Percentiles rank a stretch among this genome's conserved stretches.
These are phyloP conservation scores for Noturus placidus DNA, from an alignment of 2,113 vertebrate genomes.

Conservation along the genomic window DNA sequence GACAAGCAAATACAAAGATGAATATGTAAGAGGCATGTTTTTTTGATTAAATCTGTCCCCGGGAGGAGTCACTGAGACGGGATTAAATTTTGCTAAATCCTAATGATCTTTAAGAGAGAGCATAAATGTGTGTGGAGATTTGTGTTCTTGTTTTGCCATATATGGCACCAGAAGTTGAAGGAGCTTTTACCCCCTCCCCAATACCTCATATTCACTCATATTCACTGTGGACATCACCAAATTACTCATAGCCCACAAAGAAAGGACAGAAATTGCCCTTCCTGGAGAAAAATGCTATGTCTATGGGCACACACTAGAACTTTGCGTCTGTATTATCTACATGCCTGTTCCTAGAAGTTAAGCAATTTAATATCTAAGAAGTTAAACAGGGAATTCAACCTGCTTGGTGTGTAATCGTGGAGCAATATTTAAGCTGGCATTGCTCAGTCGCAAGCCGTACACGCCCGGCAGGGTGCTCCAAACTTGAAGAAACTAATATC, in stretches of 20 bases:
- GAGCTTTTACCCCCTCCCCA: slow-evolving; percentile 4
- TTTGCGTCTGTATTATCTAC: background rate
- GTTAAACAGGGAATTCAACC: background rate
- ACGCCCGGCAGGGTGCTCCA: slow-evolving; percentile 39
- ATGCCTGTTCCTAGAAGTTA: background rate
- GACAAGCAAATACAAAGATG: slow-evolving; percentile 41
- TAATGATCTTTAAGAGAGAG: slow-evolving; percentile 54
- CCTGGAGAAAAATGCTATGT: slow-evolving; percentile 12
- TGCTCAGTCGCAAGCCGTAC: background rate
- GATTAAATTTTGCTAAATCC: slow-evolving; percentile 51
- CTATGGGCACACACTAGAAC: slow-evolving; percentile 18
- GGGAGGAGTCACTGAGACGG: slow-evolving; percentile 48
- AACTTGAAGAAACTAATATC: slow-evolving; percentile 50
- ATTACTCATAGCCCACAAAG: slow-evolving; percentile 37
- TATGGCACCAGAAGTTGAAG: slow-evolving; percentile 24
- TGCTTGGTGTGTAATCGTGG: slow-evolving; percentile 11
- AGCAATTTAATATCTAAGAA: slow-evolving; percentile 33
- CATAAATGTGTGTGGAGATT: slow-evolving; percentile 51
- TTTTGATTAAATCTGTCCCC: slow-evolving; percentile 55
- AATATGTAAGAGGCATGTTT: slow-evolving; percentile 55
- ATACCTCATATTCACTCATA: slow-evolving; percentile 12
- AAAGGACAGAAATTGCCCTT: slow-evolving; percentile 32
- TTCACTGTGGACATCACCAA: slow-evolving; percentile 25
- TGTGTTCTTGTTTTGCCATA: slow-evolving; percentile 39
- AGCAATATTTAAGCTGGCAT: background rate